Base-by-base conservation (phyloP, 35 echinoderm and acorn worm species). In the Stichopus chloronotus region DNA sequence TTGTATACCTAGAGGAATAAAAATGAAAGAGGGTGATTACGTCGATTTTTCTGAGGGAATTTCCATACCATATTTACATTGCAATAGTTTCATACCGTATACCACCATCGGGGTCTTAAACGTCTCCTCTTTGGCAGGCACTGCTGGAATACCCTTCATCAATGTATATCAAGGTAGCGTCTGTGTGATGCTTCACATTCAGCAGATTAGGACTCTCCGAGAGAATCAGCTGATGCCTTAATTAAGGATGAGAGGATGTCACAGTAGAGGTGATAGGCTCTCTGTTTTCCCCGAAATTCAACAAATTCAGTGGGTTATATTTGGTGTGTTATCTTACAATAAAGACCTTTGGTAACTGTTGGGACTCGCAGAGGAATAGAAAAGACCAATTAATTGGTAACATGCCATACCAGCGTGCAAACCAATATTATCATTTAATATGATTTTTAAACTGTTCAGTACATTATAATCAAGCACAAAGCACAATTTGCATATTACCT, bases 271-370 rank as follows among this genome's bases (percentile, higher is more conserved):
- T n/a, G 95, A 92, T n/a, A 96, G 68, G 7, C 59, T 24, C 16
- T 25, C 43, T 65, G 95, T 90, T 43, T n/a, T n/a, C n/a, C n/a
- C n/a, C n/a, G n/a, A n/a, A n/a, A n/a, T 94, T 91, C 52, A 99
- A 77, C 8, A 88, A 72, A 14, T 53, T 53, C 43, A 99, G 43
- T 19, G 96, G 60, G 20, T 59, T 68, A 25, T 86, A 63, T 10
- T 58, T 56, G 14, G 95, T 92, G 90, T 99, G 97, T 57, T 91
- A 94, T 76, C 97, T 78, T 24, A 99, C 83, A 9, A 99, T 74
- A 2, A 99, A 89, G 0, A 95, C 87, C 87, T 99, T 99, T 58
- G 92, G 94, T 7, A 99, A 55, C 97, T 99, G 95, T 79, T 16
- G 65, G 60, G 52, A 25, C n/a, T 11, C 21, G 30, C 0, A 43